These are phyloP conservation scores for Bombus cullumanus DNA, from an alignment of 1,140 invertebrate species.

Conservation along the genomic window DNA sequence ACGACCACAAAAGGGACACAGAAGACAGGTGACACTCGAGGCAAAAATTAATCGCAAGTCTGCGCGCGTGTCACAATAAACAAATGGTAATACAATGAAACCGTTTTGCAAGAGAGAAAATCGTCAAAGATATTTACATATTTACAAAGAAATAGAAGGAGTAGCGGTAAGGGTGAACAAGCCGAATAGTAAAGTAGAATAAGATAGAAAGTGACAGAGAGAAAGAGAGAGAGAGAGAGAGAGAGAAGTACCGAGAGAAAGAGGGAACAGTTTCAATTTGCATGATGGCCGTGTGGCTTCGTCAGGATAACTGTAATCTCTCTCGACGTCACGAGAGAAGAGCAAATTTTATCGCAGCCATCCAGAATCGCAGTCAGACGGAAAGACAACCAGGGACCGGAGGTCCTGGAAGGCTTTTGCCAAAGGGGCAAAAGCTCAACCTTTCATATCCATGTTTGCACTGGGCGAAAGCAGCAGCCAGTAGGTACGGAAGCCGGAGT, in stretches of 20 bases:
- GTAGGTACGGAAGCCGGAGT: slow-evolving; percentile 32
- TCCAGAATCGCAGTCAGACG: slow-evolving; percentile 36
- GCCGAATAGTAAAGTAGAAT: background rate
- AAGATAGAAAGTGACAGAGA: no score
- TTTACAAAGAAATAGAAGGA: slow-evolving; percentile 13
- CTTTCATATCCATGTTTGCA: slow-evolving; percentile 66
- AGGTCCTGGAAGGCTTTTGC: slow-evolving; percentile 58
- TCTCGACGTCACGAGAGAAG: slow-evolving; percentile 59
- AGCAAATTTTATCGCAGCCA: slow-evolving; percentile 68
- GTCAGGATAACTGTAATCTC: slow-evolving; percentile 64
- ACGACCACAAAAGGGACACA: slow-evolving; percentile 16
- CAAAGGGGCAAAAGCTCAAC: slow-evolving; percentile 55
- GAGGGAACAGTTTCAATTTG: slow-evolving; percentile 59
- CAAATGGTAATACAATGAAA: slow-evolving; percentile 6
- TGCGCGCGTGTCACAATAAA: slow-evolving; percentile 21
- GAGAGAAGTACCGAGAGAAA: background rate
- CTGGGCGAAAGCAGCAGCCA: slow-evolving; percentile 46
- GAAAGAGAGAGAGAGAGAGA: no score
- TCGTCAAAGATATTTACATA: slow-evolving; percentile 50
- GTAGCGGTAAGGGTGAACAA: background rate
- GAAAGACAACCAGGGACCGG: slow-evolving; percentile 27
- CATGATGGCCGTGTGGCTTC: slow-evolving; percentile 59
- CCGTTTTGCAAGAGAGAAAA: background rate
- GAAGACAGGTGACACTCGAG: slow-evolving; percentile 31
- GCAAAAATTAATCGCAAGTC: slow-evolving; percentile 41